Conservation (phyloP, 2,888 invertebrate genomes). For the Drosophila hamatofila region DNA sequence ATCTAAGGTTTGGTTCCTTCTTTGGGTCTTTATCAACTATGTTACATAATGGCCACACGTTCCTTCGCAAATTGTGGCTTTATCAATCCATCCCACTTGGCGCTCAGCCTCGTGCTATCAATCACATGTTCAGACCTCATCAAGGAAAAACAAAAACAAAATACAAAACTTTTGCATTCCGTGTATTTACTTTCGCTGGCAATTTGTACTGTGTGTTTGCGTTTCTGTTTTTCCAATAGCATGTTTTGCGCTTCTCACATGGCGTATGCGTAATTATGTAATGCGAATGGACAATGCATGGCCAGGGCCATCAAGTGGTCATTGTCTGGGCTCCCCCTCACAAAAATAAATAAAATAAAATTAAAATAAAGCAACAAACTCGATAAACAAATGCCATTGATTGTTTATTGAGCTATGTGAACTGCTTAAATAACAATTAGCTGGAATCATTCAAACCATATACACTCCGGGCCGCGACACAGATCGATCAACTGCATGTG, state of each 20-base stretch:
- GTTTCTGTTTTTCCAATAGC: background rate
- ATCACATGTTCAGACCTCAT: constrained; percentile 43
- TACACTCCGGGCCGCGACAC: constrained; percentile 8
- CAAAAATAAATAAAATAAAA: too few relatives aligned
- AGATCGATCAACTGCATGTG: constrained; percentile 71
- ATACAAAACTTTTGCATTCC: constrained; percentile 32
- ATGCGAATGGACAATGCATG: constrained; percentile 32
- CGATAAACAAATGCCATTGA: constrained; percentile 57
- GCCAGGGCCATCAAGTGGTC: constrained; percentile 60
- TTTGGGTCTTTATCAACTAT: constrained; percentile 18
- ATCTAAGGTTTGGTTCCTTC: background rate
- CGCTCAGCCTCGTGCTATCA: constrained; percentile 40
- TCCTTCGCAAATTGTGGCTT: constrained; percentile 4
- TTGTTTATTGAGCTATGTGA: constrained; percentile 57
- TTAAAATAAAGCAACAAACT: constrained; percentile 12
- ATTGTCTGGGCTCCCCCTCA: constrained; percentile 24
- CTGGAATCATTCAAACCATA: constrained; percentile 39
- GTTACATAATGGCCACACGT: constrained; percentile 30
- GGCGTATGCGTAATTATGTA: constrained; percentile 69
- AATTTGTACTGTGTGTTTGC: constrained; percentile 23
- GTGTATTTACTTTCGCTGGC: constrained; percentile 46
- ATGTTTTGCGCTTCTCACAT: constrained; percentile 39
- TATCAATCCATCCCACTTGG: constrained; percentile 23
- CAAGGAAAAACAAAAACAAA: constrained; percentile 19
- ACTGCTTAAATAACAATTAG: constrained; percentile 72